Base-by-base conservation (phyloP, 2,797 vertebrate species). In the Trachops cirrhosus region DNA sequence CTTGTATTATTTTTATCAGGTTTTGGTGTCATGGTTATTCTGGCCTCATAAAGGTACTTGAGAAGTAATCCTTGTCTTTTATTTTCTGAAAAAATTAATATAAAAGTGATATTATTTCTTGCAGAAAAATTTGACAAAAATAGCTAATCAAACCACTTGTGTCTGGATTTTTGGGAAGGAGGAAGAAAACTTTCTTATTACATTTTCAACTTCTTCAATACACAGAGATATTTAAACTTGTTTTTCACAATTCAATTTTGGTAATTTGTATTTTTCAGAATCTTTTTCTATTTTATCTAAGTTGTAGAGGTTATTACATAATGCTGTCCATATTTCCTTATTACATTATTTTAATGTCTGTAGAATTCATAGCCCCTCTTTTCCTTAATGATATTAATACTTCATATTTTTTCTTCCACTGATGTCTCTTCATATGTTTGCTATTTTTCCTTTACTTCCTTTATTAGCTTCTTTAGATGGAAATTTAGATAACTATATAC, bases 211-310 rank as follows among this genome's bases (percentile, higher is more conserved):
- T 88, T 73, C 32, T 62, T 71, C 22, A 54, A 1, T 83, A 79
- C 15, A 54, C 16, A 85, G 2, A 12, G 12, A 68, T 82, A 67
- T 64, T 70, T 71, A 87, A 67, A 71, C 67, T 0, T 26, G 6
- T 54, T 71, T 15, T 78, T 86, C 68, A 44, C 9, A 15, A 77
- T 16, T 68, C 91, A 52, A 62, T 59, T 91, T 93, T 73, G 37
- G 3, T 64, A 50, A 97, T 73, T 73, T 82, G 9, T 82, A 82
- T 67, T 80, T 90, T 95, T 87, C 18, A 85, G 44, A 75, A 84
- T 77, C 19, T 2, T 4, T n/a, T 94, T 57, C 32, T 67, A 34
- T 77, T 83, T 89, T 70, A 52, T 71, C 29, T 62, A 91, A 68
- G 4, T 46, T 77, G 3, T 77, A 64, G 21, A 79, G 10, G 90